A percentile compares a stretch with the other conserved stretches of the same genome.
Evolutionary conservation across 2,113 vertebrate genomes (phyloP).

Genomic region (Ramphastos sulfuratus): DNA sequence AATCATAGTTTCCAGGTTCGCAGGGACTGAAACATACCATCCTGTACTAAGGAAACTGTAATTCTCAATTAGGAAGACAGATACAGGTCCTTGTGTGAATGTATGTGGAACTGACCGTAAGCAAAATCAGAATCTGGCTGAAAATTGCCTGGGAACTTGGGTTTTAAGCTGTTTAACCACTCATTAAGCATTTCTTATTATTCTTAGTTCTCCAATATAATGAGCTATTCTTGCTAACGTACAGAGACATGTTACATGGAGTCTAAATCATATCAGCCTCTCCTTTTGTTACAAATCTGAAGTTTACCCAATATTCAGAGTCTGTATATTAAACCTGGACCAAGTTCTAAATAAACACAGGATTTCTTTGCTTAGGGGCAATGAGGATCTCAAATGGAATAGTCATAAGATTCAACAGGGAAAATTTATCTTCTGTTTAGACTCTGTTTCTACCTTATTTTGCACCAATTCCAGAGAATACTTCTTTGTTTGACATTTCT

Average conservation of each 20-base stretch:
- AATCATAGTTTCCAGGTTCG: not conserved
- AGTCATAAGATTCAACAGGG: not conserved
- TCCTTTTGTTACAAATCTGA: not conserved
- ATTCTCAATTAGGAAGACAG: not conserved
- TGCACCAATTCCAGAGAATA: not conserved
- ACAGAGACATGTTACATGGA: not conserved
- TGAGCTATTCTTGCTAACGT: not conserved
- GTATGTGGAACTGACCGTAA: not conserved
- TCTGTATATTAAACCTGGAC: not conserved
- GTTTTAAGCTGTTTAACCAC: not conserved
- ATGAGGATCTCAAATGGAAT: not conserved
- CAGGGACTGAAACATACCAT: not conserved
- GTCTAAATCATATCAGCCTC: not conserved
- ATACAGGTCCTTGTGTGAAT: accelerated
- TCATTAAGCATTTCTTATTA: not conserved
- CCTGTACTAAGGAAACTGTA: not conserved
- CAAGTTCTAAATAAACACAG: not conserved
- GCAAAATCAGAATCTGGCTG: not conserved
- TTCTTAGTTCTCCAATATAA: not conserved
- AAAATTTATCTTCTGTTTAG: not conserved
- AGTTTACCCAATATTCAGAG: not conserved
- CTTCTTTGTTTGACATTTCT: not conserved
- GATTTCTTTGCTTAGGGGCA: not conserved
- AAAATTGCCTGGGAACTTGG: not conserved
- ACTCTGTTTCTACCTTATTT: not conserved